Evolutionary conservation across 1,140 invertebrate species (phyloP).

Genomic region (Drosophila tsacasi): DNA sequence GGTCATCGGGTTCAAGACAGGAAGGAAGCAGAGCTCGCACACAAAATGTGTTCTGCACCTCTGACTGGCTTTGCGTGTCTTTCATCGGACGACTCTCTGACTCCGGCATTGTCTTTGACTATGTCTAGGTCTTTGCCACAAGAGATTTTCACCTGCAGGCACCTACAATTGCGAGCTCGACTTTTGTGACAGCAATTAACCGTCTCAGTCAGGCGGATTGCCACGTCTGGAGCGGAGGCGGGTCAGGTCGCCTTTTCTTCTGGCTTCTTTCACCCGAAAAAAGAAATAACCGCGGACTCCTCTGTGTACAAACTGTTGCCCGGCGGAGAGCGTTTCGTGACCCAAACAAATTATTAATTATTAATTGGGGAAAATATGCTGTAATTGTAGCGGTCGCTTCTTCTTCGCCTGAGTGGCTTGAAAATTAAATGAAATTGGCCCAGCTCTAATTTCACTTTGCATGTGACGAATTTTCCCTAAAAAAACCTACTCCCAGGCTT

Average conservation of each 20-base stretch:
- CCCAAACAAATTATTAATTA: conserved; percentile 85
- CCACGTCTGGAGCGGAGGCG: conserved; percentile 17
- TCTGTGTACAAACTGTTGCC: conserved; percentile 58
- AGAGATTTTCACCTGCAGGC: conserved; percentile 68
- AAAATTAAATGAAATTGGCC: conserved; percentile 84
- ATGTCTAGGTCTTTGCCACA: conserved; percentile 37
- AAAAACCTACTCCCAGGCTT: background rate
- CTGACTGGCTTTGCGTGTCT: conserved; percentile 72
- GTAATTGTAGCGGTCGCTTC: conserved; percentile 79
- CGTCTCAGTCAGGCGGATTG: conserved; percentile 67
- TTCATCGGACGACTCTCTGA: too few relatives aligned
- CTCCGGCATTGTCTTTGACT: conserved; percentile 9
- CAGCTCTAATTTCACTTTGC: conserved; percentile 79
- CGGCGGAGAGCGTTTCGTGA: conserved; percentile 68
- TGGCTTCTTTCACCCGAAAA: conserved; percentile 34
- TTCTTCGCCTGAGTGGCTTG: conserved; percentile 54
- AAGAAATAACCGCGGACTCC: conserved; percentile 2
- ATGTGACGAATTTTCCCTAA: conserved; percentile 76
- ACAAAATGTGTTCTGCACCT: conserved; percentile 80
- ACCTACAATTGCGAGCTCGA: conserved; percentile 22
- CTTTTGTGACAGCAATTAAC: conserved; percentile 84
- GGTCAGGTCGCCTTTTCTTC: conserved; percentile 47
- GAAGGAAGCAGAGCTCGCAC: conserved; percentile 70
- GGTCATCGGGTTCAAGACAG: conserved; percentile 39
- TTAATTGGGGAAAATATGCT: conserved; percentile 84